Base-by-base conservation (phyloP, 2,888 invertebrate genomes). In the Eilema sororculum region DNA sequence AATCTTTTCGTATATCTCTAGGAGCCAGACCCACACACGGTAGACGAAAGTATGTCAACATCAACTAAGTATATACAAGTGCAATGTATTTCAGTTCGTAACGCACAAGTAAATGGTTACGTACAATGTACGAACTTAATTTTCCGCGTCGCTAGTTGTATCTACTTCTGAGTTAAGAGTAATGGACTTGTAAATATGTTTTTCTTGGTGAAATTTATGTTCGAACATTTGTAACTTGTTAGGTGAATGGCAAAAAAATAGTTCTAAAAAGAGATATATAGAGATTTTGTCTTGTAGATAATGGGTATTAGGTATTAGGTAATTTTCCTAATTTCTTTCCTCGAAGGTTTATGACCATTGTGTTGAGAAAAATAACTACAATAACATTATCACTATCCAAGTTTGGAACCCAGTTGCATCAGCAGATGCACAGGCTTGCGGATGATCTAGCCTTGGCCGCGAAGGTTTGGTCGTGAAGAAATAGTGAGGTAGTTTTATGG, bases 1-100 rank as follows among this genome's bases (percentile, higher is more conserved):
- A 69, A 68, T 46, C 56, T 63, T 8, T 22, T 52, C 25, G 67
- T 30, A 71, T 67, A 65, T 71, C 61, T 59, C n/a, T 52, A 52
- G 52, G 67, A 76, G 65, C 41, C 16, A 79, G 67, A 66, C 72
- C 69, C 72, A 76, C 76, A 69, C 81, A 62, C 69, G 52, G 57
- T 68, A 58, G 65, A 61, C 71, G 73, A 24, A 81, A 79, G 74
- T 81, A 62, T 81, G 79, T 80, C 79, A 80, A 79, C 69, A n/a
- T n/a, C n/a, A n/a, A n/a, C n/a, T n/a, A n/a, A n/a, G n/a, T 67
- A 61, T 69, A 79, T 79, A 71, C 77, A 30, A 16, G 60, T 73
- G 67, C 72, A 71, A 81, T 79, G 82, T 72, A 77, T 79, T 71
- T 71, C 68, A 72, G 69, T 71, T 41, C 10, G 65, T 61, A 46